Evolutionary conservation across 2,888 invertebrate species (phyloP), one percentile per base, ranked within the genome.

Genomic region (Tuberolachnus salignus): DNA sequence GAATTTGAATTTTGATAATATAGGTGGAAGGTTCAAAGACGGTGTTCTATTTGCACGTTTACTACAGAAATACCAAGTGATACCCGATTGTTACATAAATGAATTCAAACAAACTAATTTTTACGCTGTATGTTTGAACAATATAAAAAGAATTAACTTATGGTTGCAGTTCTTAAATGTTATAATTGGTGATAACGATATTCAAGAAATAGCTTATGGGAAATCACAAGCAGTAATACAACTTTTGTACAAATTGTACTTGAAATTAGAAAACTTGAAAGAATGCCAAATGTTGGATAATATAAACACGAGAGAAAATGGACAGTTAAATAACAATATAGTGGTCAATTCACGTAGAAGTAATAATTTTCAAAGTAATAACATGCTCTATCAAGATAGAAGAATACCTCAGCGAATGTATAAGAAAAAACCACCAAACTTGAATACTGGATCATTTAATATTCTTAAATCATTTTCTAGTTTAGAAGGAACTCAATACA

Each of bases 11-110:
- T 19, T 51, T 21, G 21, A n/a, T 19, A 73, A 73, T 42, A 10
- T 63, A 16, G 73, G 63, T 19, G 63, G 63, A 19, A 63, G 1
- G 16, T 73, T 73, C 19, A 73, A 73, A 73, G 51, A 73, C 34
- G 73, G 73, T 34, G 61, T 73, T 26, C 13, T 73, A 16, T 73
- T 63, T 34, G 73, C 61, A 23, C 63, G 26, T 34, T 63, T 73
- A 53, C 63, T 73, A 34, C 51, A 63, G 0, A 73, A 51, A 21
- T 63, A 63, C 14, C 51, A 63, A 51, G 34, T 63, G 6, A 63
- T 73, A 51, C 73, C 73, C 0, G 61, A 26, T 19, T 19, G 4
- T 10, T 34, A 73, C 10, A 14, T 19, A 21, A 10, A 14, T 19
- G 3, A 3, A 3, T 63, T 73, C 13, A 51, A 51, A 42, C 34